Evolutionary conservation across 2,888 invertebrate genomes (phyloP), one percentile per base, ranked within the genome.

Genomic region (Dolomedes plantarius): DNA sequence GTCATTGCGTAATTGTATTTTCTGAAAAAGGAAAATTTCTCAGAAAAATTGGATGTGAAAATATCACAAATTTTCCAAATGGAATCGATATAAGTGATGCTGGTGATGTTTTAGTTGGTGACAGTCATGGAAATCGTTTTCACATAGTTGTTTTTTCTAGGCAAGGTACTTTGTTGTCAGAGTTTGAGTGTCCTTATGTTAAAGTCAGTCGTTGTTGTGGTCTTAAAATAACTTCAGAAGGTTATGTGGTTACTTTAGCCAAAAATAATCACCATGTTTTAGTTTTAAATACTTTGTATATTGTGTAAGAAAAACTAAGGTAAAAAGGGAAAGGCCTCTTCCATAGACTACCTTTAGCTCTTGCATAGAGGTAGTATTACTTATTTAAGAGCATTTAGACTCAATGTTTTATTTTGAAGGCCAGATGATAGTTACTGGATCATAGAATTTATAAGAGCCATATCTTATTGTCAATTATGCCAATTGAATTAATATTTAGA

Each of bases 181-280:
- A 69, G 90, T 98, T 98, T 91, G 98, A 98, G 92, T 98, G 98
- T 92, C 98, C 98, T 75, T 97, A 98, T 91, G 97, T 98, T 87
- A 98, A 98, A 95, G 98, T 98, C 90, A 98, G 98, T 89, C 96
- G 98, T 91, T 98, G 98, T 93, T 98, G 98, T 92, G 98, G 98
- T 89, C 93, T 98, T 91, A 98, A 98, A 93, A 97, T 98, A 91
- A 98, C 98, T 82, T 96, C 97, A 27, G 98, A 98, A 92, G 98
- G 98, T 90, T 97, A 97, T 92, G 96, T 98, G 90, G 96, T 97
- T 90, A 97, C 98, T 89, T 93, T 98, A 93, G 98, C 98, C 92
- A 98, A 98, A 94, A 98, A 98, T 93, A 98, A 98, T 93, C 98
- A 98, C 93, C 97, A 98, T 93, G 98, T 98, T 91, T 94, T 98